Evolutionary conservation across 2,888 invertebrate species (phyloP).

Genomic region (Shargacucullia verbasci): DNA sequence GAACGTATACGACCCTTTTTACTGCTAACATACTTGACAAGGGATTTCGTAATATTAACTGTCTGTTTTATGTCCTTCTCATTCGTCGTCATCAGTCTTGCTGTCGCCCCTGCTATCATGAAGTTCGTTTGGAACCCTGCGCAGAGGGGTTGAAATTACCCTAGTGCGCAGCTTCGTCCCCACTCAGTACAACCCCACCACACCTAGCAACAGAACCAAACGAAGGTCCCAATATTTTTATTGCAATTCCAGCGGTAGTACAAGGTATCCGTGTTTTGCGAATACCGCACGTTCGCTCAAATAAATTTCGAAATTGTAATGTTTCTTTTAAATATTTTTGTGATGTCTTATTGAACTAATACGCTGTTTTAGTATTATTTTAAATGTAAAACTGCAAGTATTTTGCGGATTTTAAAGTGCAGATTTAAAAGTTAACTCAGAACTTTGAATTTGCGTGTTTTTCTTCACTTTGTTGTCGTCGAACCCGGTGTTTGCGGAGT

Average conservation of each 20-base stretch:
- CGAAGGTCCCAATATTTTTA: slow-evolving; percentile 13
- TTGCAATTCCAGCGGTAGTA: slow-evolving; percentile 11
- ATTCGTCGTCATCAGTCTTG: slow-evolving; percentile 65
- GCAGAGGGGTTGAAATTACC: slow-evolving; percentile 56
- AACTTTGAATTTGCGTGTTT: slow-evolving; percentile 20
- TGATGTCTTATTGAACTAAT: slow-evolving; percentile 1
- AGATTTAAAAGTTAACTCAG: slow-evolving; percentile 22
- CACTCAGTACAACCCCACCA: slow-evolving; percentile 53
- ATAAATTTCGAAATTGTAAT: slow-evolving; percentile 4
- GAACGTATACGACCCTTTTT: slow-evolving; percentile 7
- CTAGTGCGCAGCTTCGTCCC: slow-evolving; percentile 63
- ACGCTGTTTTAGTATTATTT: not conserved
- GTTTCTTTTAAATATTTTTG: slow-evolving; percentile 1
- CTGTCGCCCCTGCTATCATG: slow-evolving; percentile 61
- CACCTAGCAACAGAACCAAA: slow-evolving; percentile 56
- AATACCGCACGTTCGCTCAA: slow-evolving; percentile 5
- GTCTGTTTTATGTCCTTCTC: slow-evolving; percentile 50
- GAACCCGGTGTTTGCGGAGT: slow-evolving; percentile 2
- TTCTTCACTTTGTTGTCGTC: not conserved
- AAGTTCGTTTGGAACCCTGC: slow-evolving; percentile 65
- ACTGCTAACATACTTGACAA: slow-evolving; percentile 45
- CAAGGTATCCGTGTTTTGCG: slow-evolving; percentile 1
- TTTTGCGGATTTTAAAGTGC: slow-evolving; percentile 2
- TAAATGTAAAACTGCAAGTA: not conserved
- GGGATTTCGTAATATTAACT: slow-evolving; percentile 47